Evolutionary conservation across 2,797 vertebrate species (phyloP).

Genomic region (Distichodus sexfasciatus): DNA sequence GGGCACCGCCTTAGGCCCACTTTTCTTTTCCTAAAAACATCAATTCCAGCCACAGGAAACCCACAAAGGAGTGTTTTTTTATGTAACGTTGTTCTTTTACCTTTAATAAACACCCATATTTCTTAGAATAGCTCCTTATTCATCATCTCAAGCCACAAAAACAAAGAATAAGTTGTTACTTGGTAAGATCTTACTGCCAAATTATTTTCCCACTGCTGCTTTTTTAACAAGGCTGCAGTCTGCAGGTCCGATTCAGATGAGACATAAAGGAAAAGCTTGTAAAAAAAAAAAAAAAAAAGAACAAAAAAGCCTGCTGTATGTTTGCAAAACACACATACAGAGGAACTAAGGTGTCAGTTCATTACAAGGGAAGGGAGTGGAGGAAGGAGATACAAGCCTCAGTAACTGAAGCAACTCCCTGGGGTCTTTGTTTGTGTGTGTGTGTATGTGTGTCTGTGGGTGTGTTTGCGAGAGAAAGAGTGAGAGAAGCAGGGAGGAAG

Average conservation of each 20-base stretch:
- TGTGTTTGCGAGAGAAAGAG: background rate
- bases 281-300: constrained; percentile 7
- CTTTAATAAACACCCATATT: background rate
- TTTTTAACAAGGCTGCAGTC: background rate
- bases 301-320: background rate
- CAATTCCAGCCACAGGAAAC: background rate
- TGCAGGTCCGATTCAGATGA: background rate
- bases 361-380: constrained; percentile 1
- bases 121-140: background rate
- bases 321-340: background rate
- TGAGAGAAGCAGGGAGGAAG: background rate
- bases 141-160: background rate
- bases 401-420: background rate
- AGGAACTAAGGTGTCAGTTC: constrained; percentile 8
- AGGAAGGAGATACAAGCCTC: background rate
- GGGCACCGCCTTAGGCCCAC: background rate
- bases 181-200: background rate
- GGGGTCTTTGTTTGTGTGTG: background rate
- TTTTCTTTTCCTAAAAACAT: background rate
- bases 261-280: background rate
- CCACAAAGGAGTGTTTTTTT: background rate
- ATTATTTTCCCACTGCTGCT: background rate
- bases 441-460: background rate
- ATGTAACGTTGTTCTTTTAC: background rate
- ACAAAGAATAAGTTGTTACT: background rate